A percentile compares a stretch with the other conserved stretches of the same genome.
These are phyloP conservation scores for Lepidurus couesii DNA, from an alignment of 1,140 invertebrate genomes.

Conservation along the genomic window DNA sequence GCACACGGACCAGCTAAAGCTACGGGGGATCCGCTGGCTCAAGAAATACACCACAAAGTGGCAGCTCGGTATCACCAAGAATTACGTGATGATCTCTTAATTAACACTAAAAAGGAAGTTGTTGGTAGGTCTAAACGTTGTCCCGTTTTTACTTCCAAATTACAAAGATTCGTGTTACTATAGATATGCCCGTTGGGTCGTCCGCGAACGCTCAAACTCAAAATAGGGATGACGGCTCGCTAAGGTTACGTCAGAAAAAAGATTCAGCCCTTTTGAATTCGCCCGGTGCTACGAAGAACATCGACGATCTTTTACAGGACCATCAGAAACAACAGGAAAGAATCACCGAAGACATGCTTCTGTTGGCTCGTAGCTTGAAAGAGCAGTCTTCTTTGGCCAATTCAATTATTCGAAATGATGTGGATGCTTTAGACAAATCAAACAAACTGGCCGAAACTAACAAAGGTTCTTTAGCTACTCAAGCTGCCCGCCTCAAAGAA, in stretches of 20 bases:
- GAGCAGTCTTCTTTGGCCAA: constrained; percentile 28
- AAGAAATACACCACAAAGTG: constrained; percentile 32
- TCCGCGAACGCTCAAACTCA: not conserved
- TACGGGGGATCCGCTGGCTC: constrained; percentile 24
- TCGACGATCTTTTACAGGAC: constrained; percentile 16
- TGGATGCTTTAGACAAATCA: constrained; percentile 26
- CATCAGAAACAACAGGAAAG: constrained; percentile 31
- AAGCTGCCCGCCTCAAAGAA: constrained; percentile 29
- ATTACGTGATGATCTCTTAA: constrained; percentile 29
- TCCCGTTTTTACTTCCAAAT: not conserved
- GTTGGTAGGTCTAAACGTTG: not conserved
- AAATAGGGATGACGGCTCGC: not conserved
- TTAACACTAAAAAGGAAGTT: not conserved
- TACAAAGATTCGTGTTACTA: not conserved
- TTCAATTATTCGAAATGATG: constrained; percentile 28
- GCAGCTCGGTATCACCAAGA: constrained; percentile 29
- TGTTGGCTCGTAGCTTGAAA: constrained; percentile 29
- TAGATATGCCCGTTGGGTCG: not conserved
- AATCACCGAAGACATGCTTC: constrained; percentile 29
- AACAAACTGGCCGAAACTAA: constrained; percentile 29
- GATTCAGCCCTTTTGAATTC: not conserved
- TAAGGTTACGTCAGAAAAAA: constrained; percentile 26
- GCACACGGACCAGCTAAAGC: constrained; percentile 17
- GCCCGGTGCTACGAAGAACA: not conserved
- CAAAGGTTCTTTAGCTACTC: constrained; percentile 26